Evolutionary conservation across 2,888 invertebrate species (phyloP).

Genomic region (Stegophylla sp.): DNA sequence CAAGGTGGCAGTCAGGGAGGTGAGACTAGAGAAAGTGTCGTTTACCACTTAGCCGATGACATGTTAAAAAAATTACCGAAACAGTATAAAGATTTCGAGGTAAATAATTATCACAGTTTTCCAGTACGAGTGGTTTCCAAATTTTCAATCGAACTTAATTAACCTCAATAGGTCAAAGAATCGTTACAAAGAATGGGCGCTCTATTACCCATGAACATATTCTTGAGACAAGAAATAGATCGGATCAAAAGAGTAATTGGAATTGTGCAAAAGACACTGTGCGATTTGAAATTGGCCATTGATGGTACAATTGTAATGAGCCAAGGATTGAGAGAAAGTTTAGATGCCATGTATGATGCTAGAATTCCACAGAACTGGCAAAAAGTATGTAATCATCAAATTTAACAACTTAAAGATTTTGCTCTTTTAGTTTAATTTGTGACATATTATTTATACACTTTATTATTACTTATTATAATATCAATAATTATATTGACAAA

Average conservation of each 20-base stretch:
- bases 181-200: slow-evolving; percentile 90
- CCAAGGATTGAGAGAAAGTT: slow-evolving; percentile 81
- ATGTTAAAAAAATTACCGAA: slow-evolving; percentile 87
- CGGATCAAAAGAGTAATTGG: slow-evolving; percentile 87
- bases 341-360: slow-evolving; percentile 97
- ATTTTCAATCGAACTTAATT: neutral
- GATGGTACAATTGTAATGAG: slow-evolving; percentile 98
- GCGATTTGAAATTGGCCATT: slow-evolving; percentile 90
- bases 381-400: slow-evolving; percentile 78
- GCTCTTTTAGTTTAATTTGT: too few relatives aligned
- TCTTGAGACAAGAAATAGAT: slow-evolving; percentile 77
- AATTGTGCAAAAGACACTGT: slow-evolving; percentile 74
- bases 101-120: slow-evolving; percentile 62
- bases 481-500: too few relatives aligned
- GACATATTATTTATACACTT: too few relatives aligned
- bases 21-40: slow-evolving; percentile 90
- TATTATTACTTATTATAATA: too few relatives aligned
- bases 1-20: slow-evolving; percentile 90
- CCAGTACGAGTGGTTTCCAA: neutral
- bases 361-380: slow-evolving; percentile 90
- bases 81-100: slow-evolving; percentile 87
- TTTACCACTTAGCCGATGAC: slow-evolving; percentile 89
- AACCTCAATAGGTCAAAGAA: slow-evolving; percentile 72
- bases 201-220: slow-evolving; percentile 94
- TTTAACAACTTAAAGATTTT: too few relatives aligned